A percentile compares a stretch with the other conserved stretches of the same genome.
phyloP scores from a whole-genome alignment of 1,140 invertebrate species.

The Drosophila burlai region DNA sequence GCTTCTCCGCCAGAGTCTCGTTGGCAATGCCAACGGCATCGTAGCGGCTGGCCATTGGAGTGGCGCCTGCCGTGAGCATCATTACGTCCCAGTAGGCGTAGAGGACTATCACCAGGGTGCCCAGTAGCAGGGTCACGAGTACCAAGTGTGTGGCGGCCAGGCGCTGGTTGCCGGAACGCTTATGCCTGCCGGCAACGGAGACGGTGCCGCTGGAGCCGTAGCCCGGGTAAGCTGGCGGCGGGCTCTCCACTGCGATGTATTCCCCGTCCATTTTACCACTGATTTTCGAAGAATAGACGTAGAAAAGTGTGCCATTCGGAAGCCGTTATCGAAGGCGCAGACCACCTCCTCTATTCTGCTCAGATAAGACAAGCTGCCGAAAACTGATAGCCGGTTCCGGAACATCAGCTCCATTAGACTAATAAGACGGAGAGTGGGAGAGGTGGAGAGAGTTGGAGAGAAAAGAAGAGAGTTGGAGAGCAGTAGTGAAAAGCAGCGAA shows the following conservation, averaged over 20 bases:
- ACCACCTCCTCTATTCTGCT: background rate
- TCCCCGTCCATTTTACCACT: slow-evolving; percentile 50
- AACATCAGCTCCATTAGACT: slow-evolving; percentile 13
- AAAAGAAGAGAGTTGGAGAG: background rate
- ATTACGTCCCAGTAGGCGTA: slow-evolving; percentile 61
- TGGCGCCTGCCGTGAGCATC: slow-evolving; percentile 30
- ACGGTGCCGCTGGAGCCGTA: background rate
- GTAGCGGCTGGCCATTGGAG: background rate
- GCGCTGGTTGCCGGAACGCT: background rate
- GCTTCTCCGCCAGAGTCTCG: slow-evolving; percentile 35
- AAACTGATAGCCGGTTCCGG: slow-evolving; percentile 11
- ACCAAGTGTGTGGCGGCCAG: slow-evolving; percentile 16
- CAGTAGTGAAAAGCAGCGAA: background rate
- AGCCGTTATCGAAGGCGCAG: slow-evolving; percentile 6
- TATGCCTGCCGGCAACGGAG: background rate
- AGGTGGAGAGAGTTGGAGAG: background rate
- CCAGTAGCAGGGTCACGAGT: slow-evolving; percentile 16
- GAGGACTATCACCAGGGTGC: slow-evolving; percentile 14
- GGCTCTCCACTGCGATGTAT: slow-evolving; percentile 38
- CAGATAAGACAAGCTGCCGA: slow-evolving; percentile 35
- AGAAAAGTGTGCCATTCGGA: background rate
- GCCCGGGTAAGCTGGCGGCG: background rate
- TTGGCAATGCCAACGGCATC: no score
- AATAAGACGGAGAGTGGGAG: background rate
- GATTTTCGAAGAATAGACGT: background rate